Base-by-base conservation (phyloP, 2,797 vertebrate genomes). In the Tiaroga cobitis region DNA sequence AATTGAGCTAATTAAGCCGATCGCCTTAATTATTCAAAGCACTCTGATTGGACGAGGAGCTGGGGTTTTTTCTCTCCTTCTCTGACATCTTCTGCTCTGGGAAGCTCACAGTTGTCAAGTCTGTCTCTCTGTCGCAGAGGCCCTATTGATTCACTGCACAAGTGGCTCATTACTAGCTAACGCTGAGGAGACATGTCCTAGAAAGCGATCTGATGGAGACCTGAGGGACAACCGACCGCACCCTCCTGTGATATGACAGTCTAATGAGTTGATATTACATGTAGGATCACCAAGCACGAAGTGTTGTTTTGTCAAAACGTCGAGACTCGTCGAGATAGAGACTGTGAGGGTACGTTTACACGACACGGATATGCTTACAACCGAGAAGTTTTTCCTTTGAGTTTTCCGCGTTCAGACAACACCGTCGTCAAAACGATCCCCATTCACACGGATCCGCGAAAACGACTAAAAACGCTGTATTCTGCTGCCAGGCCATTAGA, bases 1-100 rank as follows among this genome's bases (percentile, higher is more conserved):
- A 96, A 96, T 96, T 96, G 95, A 96, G 96, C 95, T 96, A 96
- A 96, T 96, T 96, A 96, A 96, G 94, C 92, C 93, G 94, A 96
- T 96, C 95, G 95, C 93, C 96, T 96, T 96, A 96, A 96, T 96
- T 96, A 96, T 96, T 96, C 96, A 96, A 94, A 95, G 94, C 90
- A 61, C 89, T 95, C 93, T 92, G 94, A 96, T 96, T 96, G 96
- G 95, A 92, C 88, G 82, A 91, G 91, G 65, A 83, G 61, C 61
- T 2, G 46, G 88, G 91, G 92, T 89, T 93, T 93, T 92, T 90
- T 89, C 73, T 90, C 65, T 85, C 84, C 91, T 90, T 92, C 88
- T 87, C 91, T 91, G 90, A 92, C 94, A 93, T 94, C 94, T 93
- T 87, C 84, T 82, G 85, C 92, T 92, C 91, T 87, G 88, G 92